These are phyloP conservation scores for Phallusia fumigata DNA, from an alignment of 23 tunicate genomes.

Conservation along the genomic window DNA sequence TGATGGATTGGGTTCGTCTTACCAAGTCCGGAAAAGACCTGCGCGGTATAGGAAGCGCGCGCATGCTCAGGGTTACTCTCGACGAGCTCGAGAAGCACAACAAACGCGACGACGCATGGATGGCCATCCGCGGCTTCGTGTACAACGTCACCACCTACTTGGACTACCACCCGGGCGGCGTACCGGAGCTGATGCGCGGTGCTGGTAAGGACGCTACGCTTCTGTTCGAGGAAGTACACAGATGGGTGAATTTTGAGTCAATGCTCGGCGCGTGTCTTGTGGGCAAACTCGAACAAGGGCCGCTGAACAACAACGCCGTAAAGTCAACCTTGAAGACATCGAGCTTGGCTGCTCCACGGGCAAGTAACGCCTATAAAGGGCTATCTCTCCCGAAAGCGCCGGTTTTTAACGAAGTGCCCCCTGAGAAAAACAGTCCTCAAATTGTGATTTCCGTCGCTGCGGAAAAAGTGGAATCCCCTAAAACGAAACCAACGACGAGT, in stretches of 20 bases:
- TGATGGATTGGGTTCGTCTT: constrained; percentile 80
- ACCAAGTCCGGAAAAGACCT: constrained; percentile 72
- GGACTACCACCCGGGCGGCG: constrained; percentile 92
- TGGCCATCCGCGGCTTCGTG: constrained; percentile 74
- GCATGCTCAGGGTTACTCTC: constrained; percentile 43
- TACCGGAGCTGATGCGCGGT: constrained; percentile 71
- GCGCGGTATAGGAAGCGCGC: constrained; percentile 55
- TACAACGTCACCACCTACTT: constrained; percentile 83
- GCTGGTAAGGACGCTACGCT: constrained; percentile 90
- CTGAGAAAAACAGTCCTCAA: background rate
- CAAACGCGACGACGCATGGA: constrained; percentile 66
- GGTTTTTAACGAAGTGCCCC: background rate
- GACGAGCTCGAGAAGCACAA: constrained; percentile 77
- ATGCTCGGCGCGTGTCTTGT: constrained; percentile 83
- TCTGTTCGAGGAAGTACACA: constrained; percentile 77
- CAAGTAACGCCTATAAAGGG: constrained; percentile 6
- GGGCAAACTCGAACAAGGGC: constrained; percentile 43
- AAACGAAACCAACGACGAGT: background rate
- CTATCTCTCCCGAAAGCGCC: background rate
- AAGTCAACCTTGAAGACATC: constrained; percentile 8
- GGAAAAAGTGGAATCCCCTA: background rate
- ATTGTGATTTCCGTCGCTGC: background rate
- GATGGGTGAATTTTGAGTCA: constrained; percentile 91
- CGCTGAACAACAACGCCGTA: background rate
- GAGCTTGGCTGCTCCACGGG: constrained; percentile 9